These are phyloP conservation scores for Telmatochromis sp. DNA, from an alignment of 2,113 vertebrate genomes.

Conservation along the genomic window DNA sequence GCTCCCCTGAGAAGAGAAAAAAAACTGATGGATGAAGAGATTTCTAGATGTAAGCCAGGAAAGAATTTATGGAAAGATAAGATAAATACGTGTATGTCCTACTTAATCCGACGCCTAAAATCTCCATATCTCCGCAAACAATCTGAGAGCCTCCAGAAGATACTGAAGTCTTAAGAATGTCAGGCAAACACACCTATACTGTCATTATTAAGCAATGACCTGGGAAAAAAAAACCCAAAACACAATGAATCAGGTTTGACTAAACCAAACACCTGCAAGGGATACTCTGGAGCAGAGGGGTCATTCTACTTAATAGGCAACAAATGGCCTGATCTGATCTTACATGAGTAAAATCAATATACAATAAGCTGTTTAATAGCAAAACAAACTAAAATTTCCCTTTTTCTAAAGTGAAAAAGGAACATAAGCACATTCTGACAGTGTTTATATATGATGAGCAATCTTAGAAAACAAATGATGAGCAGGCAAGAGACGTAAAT, in stretches of 20 bases:
- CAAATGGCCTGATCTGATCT: not conserved
- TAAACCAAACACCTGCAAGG: not conserved
- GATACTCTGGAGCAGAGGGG: not conserved
- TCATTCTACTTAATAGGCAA: not conserved
- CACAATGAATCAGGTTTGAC: not conserved
- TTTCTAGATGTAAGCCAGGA: not conserved
- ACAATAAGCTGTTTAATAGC: not conserved
- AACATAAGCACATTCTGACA: not conserved
- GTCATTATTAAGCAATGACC: not conserved
- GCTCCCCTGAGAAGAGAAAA: not conserved
- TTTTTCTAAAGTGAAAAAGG: not conserved
- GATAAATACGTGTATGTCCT: not conserved
- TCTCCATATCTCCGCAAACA: not conserved
- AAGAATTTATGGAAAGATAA: slow-evolving; percentile 13
- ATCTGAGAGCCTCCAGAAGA: not conserved
- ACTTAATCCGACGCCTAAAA: not conserved
- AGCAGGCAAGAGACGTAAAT: not conserved
- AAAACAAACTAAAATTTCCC: not conserved
- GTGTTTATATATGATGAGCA: not conserved
- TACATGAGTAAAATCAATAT: not conserved
- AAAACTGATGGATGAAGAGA: not conserved
- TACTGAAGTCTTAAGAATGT: not conserved
- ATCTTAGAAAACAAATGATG: not conserved
- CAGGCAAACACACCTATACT: not conserved
- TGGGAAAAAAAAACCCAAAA: rapidly evolving